A percentile compares a stretch with the other conserved stretches of the same genome.
phyloP scores from a whole-genome alignment of 2,888 invertebrate genomes.

The Melinaea menophilus region DNA sequence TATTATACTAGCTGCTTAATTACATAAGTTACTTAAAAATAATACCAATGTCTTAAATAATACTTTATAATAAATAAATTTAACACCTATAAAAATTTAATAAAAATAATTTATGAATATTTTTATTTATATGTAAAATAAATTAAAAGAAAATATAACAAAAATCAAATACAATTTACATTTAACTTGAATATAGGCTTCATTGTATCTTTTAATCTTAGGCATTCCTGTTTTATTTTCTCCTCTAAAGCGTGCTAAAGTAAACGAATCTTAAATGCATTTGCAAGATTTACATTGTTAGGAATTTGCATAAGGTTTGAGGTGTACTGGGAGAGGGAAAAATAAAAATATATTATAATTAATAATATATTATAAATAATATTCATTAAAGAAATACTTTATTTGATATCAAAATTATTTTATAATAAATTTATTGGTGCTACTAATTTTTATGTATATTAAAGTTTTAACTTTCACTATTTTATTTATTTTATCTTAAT shows the following conservation, averaged over 20 bases:
- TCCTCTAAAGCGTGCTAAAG: slow-evolving; percentile 39
- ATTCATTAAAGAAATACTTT: not conserved
- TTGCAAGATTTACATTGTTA: slow-evolving; percentile 44
- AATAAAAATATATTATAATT: not conserved
- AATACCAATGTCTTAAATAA: no score
- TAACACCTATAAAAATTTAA: no score
- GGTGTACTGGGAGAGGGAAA: slow-evolving; percentile 19
- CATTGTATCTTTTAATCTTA: slow-evolving; percentile 25
- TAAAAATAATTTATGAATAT: no score
- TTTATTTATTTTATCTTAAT: no score
- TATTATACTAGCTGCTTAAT: slow-evolving; percentile 27
- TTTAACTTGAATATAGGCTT: slow-evolving; percentile 4
- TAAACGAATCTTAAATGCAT: slow-evolving; percentile 42
- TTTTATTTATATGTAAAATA: no score
- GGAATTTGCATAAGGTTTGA: slow-evolving; percentile 30
- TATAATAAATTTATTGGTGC: no score
- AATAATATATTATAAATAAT: not conserved
- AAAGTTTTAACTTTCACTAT: no score
- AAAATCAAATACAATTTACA: not conserved
- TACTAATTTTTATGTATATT: no score
- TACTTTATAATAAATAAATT: no score
- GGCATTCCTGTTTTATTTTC: slow-evolving; percentile 32
- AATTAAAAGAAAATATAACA: no score
- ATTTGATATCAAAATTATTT: not conserved
- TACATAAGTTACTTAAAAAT: not conserved